Base-by-base conservation (phyloP, 2,113 vertebrate genomes). In the Quiscalus mexicanus region DNA sequence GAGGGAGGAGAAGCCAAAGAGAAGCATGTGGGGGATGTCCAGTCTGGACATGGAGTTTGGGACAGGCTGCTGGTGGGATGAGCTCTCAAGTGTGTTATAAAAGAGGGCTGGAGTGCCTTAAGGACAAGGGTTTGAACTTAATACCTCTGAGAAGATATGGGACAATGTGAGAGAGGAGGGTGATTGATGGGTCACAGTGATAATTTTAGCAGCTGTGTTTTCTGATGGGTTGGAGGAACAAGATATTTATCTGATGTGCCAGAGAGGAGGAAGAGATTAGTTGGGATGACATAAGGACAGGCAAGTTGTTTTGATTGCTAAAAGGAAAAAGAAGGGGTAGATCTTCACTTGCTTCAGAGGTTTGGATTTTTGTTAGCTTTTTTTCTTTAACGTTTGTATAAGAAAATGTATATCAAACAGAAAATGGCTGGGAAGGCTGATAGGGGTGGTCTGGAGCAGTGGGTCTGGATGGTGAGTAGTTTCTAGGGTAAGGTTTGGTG, bases 161-260 rank as follows among this genome's bases (percentile, higher is more conserved):
- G 75, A 12, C 52, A 67, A 64, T 63, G 71, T 35, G 41, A 58
- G 75, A 70, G 64, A 64, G 52, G n/a, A 59, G 76, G 65, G 79
- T 92, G 90, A 78, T 50, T 70, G 88, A 86, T 77, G 64, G 93
- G 68, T 74, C 88, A 84, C 47, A 47, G 52, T 10, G 71, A 39
- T 92, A 70, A 84, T 84, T 90, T 95, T 90, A 97, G 93, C 60
- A 90, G 50, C 71, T 81, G 30, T 62, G 50, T 35, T 93, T 94
- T 95, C 39, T 93, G 80, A 68, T 74, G 76, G 56, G 60, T 84
- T 75, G 60, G 52, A 88, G 60, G 64, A 90, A 86, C 24, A 27
- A 94, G 92, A 31, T 92, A 35, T 9, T 80, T 85, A 44, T 69
- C 71, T 88, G 79, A 37, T 75, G 39, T 90, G 85, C 88, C 76